Percentiles rank a stretch among this genome's conserved stretches.
Conservation (phyloP, 1,140 invertebrate genomes). For the Sinonovacula constricta region DNA sequence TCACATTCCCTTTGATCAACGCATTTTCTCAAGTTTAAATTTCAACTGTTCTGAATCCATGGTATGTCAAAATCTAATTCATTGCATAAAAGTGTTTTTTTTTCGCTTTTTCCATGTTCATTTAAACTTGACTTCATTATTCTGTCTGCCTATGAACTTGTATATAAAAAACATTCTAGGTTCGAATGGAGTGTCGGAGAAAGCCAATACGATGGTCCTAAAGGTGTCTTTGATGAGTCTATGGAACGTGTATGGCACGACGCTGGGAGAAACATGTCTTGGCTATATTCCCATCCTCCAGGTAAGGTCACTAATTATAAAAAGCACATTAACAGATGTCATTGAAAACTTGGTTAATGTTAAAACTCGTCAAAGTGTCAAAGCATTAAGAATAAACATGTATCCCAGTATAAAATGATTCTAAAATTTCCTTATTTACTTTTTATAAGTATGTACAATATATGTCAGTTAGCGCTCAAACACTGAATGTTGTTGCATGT, state of each 20-base stretch:
- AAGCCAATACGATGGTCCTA: neutral
- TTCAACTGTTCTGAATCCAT: too few relatives aligned
- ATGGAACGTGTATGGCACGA: slow-evolving; percentile 5
- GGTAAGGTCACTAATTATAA: too few relatives aligned
- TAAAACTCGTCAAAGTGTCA: too few relatives aligned
- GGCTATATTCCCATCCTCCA: neutral
- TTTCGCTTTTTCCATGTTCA: too few relatives aligned
- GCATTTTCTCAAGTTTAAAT: too few relatives aligned
- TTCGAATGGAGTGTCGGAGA: slow-evolving; percentile 25
- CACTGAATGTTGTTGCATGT: neutral
- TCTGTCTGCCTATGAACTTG: slow-evolving; percentile 1
- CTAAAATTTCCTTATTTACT: neutral
- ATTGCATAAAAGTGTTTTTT: too few relatives aligned
- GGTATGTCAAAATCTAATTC: too few relatives aligned
- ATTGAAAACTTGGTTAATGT: too few relatives aligned
- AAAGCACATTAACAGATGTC: too few relatives aligned
- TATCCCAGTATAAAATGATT: neutral
- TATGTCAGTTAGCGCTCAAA: neutral
- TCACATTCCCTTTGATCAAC: too few relatives aligned
- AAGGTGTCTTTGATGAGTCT: slow-evolving; percentile 8
- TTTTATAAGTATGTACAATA: neutral
- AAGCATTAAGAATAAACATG: neutral
- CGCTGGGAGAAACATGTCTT: neutral
- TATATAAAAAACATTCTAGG: neutral
- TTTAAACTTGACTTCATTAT: too few relatives aligned